Base-by-base conservation (phyloP, 2,797 vertebrate species). In the Thalassophryne amazonica region DNA sequence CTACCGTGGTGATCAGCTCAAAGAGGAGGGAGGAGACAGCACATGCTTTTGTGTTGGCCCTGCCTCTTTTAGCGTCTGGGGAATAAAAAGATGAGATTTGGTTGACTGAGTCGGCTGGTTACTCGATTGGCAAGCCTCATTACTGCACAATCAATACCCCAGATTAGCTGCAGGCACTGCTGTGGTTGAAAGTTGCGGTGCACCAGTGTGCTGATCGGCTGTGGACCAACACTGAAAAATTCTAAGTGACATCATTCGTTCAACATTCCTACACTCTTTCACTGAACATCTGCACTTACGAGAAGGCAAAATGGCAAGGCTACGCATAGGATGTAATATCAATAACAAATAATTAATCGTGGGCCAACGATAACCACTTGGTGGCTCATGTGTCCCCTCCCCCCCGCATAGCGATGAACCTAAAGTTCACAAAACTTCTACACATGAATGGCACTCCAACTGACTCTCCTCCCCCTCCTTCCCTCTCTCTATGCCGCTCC, bases 21-120 rank as follows among this genome's bases (percentile, higher is more conserved):
- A 60, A 56, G 33, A 43, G 37, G 59, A 46, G 66, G 72, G 61
- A 59, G 50, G 73, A 64, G 36, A 48, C 38, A 51, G 63, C 45
- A 30, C 55, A 62, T 37, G 79, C 79, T 73, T 85, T 86, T 84
- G 80, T 82, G 64, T 40, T 25, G 50, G 69, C 36, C 51, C 50
- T 52, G 39, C 58, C 71, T 72, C 64, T 69, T 62, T 81, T 55
- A 39, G 47, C 21, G 51, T 61, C 53, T 23, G 1, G 45, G 60
- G 51, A 52, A 76, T 68, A 60, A 54, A 63, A 79, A 32, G 51
- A 53, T 61, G 50, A 74, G 82, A 81, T 79, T 71, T 76, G 80
- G 72, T 76, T 62, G 79, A 80, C 64, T 69, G 78, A 79, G 54
- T 76, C 78, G 71, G 59, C 55, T 29, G n/a, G 54, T 42, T 48